Percentiles rank a stretch among this genome's conserved stretches.
Evolutionary conservation across 2,888 invertebrate genomes (phyloP).

Genomic region (Drosophila recens): DNA sequence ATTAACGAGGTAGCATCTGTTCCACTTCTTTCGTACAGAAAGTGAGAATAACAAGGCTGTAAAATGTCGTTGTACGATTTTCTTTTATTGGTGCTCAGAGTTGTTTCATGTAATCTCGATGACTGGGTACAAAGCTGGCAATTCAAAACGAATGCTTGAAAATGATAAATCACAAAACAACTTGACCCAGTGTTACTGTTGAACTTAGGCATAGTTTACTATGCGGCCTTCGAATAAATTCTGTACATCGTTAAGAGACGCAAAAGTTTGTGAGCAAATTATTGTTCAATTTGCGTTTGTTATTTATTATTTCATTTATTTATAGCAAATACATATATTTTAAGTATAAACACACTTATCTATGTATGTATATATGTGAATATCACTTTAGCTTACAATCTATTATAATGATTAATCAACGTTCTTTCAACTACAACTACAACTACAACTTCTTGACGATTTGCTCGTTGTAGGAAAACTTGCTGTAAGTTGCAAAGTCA

Average conservation of each 20-base stretch:
- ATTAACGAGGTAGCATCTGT: too few relatives aligned
- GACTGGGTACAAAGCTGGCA: background rate
- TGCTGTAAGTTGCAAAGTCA: slow-evolving; percentile 78
- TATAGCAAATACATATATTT: slow-evolving; percentile 31
- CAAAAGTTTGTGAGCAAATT: background rate
- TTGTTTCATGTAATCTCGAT: background rate
- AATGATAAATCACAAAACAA: background rate
- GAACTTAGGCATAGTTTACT: slow-evolving; percentile 9
- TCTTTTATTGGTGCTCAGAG: background rate
- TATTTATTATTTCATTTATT: slow-evolving; percentile 35
- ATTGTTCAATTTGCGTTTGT: background rate
- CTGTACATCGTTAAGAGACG: background rate
- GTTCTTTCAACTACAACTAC: slow-evolving; percentile 5
- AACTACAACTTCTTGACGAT: background rate
- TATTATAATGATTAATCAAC: slow-evolving; percentile 52
- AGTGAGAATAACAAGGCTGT: background rate
- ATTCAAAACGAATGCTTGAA: background rate
- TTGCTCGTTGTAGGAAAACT: slow-evolving; percentile 50
- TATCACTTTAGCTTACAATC: slow-evolving; percentile 63
- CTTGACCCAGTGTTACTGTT: background rate
- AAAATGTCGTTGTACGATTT: background rate
- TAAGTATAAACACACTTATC: slow-evolving; percentile 17
- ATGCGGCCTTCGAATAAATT: background rate
- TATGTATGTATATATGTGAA: slow-evolving; percentile 18
- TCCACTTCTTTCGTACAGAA: background rate